Evolutionary conservation across 2,113 vertebrate genomes (phyloP).

Genomic region (Ailuropoda melanoleuca): DNA sequence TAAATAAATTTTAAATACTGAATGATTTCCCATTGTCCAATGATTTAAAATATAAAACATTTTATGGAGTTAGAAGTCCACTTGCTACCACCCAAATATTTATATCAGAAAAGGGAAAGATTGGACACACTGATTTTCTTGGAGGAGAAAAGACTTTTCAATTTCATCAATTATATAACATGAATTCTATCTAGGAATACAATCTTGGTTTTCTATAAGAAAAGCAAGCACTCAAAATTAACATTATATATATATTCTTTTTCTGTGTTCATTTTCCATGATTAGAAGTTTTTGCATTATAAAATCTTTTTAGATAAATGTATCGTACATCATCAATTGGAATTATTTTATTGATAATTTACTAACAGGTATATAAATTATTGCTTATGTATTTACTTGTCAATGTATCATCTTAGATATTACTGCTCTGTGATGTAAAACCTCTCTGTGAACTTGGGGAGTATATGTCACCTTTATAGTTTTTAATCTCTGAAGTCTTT

Average conservation of each 20-base stretch:
- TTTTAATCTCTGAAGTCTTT: background rate
- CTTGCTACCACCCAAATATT: background rate
- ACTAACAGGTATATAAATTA: background rate
- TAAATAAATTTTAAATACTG: background rate
- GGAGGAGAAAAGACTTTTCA: background rate
- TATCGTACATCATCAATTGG: background rate
- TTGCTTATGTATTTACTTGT: background rate
- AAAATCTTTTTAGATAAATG: background rate
- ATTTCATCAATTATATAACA: background rate
- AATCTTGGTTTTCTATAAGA: background rate
- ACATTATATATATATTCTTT: background rate
- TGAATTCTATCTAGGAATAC: background rate
- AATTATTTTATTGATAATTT: background rate
- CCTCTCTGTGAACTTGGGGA: background rate
- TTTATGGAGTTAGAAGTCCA: background rate
- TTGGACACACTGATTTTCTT: background rate
- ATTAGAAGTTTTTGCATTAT: background rate
- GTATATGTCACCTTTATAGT: background rate
- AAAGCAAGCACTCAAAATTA: background rate
- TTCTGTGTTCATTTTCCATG: background rate
- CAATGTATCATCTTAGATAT: background rate
- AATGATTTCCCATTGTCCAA: background rate
- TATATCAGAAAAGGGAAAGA: background rate
- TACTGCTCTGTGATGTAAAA: background rate
- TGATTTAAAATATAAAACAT: constrained; percentile 3